Evolutionary conservation across 2,113 vertebrate genomes (phyloP).

Genomic region (Rhizomys pruinosus): DNA sequence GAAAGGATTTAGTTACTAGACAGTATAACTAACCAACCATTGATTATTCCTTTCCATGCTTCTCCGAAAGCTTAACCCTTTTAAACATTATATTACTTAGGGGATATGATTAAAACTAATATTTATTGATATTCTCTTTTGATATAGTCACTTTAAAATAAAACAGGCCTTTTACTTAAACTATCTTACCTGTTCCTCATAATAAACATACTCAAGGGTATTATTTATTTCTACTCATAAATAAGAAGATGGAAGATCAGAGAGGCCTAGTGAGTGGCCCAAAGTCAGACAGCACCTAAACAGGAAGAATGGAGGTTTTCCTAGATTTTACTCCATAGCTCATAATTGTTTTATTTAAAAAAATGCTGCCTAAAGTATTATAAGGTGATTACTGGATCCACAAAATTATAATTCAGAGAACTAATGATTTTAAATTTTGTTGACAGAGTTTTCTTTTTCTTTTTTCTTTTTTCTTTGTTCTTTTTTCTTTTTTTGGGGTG

Average conservation of each 20-base stretch:
- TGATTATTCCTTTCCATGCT: neutral
- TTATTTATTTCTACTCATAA: neutral
- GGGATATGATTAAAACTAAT: neutral
- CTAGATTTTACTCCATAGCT: neutral
- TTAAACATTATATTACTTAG: neutral
- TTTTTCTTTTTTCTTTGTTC: no score
- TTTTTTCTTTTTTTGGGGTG: no score
- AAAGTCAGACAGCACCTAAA: neutral
- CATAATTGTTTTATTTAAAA: neutral
- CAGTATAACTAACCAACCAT: neutral
- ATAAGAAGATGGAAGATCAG: constrained; percentile 1
- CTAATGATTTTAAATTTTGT: neutral
- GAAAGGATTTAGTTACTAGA: neutral
- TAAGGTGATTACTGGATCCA: neutral
- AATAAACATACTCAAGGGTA: neutral
- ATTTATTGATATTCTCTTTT: constrained; percentile 29
- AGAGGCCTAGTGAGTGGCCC: neutral
- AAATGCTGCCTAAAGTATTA: neutral
- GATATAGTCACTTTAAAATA: neutral
- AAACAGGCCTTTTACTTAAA: neutral
- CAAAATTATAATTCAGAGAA: constrained; percentile 6
- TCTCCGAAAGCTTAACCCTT: neutral
- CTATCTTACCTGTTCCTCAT: constrained; percentile 10
- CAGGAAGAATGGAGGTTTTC: neutral
- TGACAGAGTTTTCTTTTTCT: no score